phyloP scores from a whole-genome alignment of 2,797 vertebrate genomes.

The Loris lydekkerianus region DNA sequence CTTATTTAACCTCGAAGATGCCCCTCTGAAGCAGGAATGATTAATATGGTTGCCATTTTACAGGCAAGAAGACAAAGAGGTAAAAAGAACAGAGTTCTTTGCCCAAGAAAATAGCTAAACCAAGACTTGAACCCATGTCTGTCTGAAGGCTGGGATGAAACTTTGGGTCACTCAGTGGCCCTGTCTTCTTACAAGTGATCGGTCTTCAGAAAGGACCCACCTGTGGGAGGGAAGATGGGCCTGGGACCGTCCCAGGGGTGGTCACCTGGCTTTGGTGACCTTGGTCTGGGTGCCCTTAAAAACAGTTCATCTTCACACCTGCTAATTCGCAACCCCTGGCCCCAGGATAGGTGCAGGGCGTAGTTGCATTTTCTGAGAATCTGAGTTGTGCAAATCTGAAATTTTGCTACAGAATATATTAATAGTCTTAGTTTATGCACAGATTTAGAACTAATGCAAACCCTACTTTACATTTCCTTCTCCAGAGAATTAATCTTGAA shows the following conservation, averaged over 20 bases:
- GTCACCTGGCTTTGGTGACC: no score
- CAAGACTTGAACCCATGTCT: neutral
- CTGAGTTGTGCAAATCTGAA: neutral
- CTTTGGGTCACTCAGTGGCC: no score
- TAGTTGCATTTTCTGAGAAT: neutral
- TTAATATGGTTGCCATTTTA: neutral
- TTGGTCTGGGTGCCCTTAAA: neutral
- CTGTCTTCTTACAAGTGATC: neutral
- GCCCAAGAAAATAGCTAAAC: neutral
- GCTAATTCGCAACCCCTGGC: rapidly evolving
- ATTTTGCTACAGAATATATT: neutral
- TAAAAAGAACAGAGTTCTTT: neutral
- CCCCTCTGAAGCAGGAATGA: neutral
- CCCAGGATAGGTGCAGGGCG: neutral
- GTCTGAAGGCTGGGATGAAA: neutral
- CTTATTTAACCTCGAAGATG: neutral
- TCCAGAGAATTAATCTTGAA: conserved; percentile 76
- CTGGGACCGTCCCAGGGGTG: rapidly evolving
- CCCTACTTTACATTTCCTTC: conserved; percentile 66
- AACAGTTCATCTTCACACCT: neutral
- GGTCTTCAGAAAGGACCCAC: neutral
- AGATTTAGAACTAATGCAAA: conserved; percentile 58
- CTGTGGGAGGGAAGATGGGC: rapidly evolving
- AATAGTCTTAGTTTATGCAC: conserved; percentile 37
- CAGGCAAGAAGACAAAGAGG: neutral